Evolutionary conservation across 2,888 invertebrate species (phyloP).

Genomic region (Anarsia innoxiella): DNA sequence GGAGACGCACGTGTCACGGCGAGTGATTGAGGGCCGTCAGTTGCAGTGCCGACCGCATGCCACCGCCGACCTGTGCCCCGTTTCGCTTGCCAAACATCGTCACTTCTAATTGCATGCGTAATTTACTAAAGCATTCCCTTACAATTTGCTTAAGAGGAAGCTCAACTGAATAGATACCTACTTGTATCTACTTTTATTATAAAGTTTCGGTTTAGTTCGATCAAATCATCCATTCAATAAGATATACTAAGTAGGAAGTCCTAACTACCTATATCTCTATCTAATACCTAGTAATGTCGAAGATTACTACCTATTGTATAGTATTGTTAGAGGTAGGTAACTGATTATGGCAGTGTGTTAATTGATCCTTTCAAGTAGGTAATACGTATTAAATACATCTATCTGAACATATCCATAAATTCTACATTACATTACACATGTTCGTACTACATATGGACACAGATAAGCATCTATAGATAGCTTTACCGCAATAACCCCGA

Average conservation of each 20-base stretch:
- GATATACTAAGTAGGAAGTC: no score
- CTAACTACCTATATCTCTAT: no score
- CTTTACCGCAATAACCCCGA: slow-evolving; percentile 57
- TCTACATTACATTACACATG: no score
- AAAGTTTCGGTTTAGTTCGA: no score
- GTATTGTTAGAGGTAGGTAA: no score
- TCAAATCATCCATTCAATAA: no score
- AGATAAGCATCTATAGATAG: slow-evolving; percentile 37
- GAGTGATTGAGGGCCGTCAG: slow-evolving; percentile 60
- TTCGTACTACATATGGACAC: no score
- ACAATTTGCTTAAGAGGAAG: no score
- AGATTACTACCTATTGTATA: slow-evolving; percentile 17
- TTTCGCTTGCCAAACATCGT: slow-evolving; percentile 54
- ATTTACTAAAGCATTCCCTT: slow-evolving; percentile 48
- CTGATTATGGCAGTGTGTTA: slow-evolving; percentile 29
- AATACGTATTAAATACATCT: slow-evolving; percentile 17
- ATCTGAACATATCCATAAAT: no score
- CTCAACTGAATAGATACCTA: slow-evolving; percentile 22
- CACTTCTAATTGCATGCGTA: slow-evolving; percentile 59
- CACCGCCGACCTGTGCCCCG: slow-evolving; percentile 50
- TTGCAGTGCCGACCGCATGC: slow-evolving; percentile 42
- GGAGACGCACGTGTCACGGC: slow-evolving; percentile 30
- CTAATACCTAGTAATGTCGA: slow-evolving; percentile 30
- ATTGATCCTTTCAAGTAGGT: slow-evolving; percentile 36
- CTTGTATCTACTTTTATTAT: no score